phyloP scores from a whole-genome alignment of 2,113 vertebrate species.

The Podarcis raffonei region DNA sequence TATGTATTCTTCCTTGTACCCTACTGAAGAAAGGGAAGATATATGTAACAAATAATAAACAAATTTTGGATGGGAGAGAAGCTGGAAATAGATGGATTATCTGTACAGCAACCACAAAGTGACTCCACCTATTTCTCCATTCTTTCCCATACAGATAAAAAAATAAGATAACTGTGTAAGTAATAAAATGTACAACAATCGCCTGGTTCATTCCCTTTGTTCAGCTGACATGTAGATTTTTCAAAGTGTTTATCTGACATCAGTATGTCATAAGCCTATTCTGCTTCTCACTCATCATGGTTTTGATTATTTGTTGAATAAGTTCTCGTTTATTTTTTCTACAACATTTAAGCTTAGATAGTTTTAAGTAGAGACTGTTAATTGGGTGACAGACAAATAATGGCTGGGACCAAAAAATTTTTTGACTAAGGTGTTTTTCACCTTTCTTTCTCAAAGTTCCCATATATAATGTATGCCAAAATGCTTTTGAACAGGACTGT shows the following conservation, averaged over 20 bases:
- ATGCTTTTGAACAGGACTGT: not conserved
- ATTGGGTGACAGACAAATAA: not conserved
- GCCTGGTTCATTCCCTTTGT: not conserved
- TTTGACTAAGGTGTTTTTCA: not conserved
- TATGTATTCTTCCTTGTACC: not conserved
- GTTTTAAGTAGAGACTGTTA: not conserved
- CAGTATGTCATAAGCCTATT: accelerated
- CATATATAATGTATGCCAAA: not conserved
- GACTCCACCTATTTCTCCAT: not conserved
- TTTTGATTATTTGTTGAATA: not conserved
- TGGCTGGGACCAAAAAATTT: too few species aligned
- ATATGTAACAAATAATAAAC: not conserved
- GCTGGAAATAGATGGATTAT: not conserved
- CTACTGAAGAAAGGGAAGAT: not conserved
- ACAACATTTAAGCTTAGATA: not conserved
- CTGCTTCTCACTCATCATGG: constrained; percentile 1
- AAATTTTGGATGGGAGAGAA: not conserved
- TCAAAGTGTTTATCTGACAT: not conserved
- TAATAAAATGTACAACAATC: not conserved
- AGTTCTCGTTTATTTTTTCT: not conserved
- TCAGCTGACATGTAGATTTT: not conserved
- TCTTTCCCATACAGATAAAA: not conserved
- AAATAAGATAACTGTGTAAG: not conserved
- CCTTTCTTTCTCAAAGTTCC: not conserved
- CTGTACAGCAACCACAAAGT: not conserved